These are phyloP conservation scores for Aquatica leii DNA, from an alignment of 2,888 invertebrate species.

Conservation along the genomic window DNA sequence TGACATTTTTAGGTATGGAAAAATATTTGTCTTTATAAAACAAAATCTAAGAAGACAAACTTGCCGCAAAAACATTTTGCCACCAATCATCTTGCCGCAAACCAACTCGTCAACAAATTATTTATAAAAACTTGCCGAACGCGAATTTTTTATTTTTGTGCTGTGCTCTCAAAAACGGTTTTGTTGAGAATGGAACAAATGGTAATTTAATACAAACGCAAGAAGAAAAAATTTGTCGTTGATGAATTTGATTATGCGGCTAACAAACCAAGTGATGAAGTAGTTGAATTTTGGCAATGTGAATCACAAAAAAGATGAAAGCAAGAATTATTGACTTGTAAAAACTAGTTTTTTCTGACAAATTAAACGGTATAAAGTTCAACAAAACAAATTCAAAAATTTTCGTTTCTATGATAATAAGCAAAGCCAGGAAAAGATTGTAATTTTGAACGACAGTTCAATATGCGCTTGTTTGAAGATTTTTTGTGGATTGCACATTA, in stretches of 20 bases:
- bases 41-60: no score
- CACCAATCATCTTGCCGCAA: no score
- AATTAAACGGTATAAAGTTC: neutral
- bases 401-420: neutral
- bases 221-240: neutral
- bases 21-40: no score
- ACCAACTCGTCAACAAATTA: no score
- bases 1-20: no score
- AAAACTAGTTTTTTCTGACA: neutral
- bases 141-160: neutral
- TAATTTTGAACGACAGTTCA: neutral
- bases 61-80: no score
- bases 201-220: neutral
- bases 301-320: neutral
- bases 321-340: neutral
- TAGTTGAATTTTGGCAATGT: neutral
- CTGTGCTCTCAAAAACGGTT: neutral
- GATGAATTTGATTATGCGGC: neutral
- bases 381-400: neutral
- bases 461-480: neutral
- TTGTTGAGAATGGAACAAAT: neutral
- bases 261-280: neutral
- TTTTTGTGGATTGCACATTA: neutral
- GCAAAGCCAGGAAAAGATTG: neutral
- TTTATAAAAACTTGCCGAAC: no score